These are phyloP conservation scores for Momotus momota DNA, from an alignment of 2,797 vertebrate species.

Conservation along the genomic window DNA sequence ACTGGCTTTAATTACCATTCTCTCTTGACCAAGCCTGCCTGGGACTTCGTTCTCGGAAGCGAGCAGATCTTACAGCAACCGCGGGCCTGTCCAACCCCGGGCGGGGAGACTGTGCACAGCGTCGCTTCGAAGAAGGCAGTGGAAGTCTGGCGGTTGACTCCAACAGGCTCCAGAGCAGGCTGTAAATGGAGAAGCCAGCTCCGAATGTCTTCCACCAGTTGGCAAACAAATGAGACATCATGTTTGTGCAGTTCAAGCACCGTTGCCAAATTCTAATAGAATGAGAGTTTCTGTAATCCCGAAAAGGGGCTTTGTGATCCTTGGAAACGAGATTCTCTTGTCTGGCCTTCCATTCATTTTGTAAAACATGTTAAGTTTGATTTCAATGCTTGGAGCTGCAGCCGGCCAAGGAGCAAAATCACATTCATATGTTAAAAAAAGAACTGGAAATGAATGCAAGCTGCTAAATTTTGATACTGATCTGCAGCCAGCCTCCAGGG, in stretches of 20 bases:
- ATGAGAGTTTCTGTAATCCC: slow-evolving; percentile 46
- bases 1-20: neutral
- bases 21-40: neutral
- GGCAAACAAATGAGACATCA: slow-evolving; percentile 60
- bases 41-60: fast-evolving
- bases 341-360: slow-evolving; percentile 68
- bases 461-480: slow-evolving; percentile 56
- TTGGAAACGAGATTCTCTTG: slow-evolving; percentile 61
- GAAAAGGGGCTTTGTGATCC: slow-evolving; percentile 39
- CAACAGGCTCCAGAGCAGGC: neutral
- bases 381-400: slow-evolving; percentile 62
- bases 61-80: neutral
- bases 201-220: neutral
- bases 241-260: slow-evolving; percentile 22
- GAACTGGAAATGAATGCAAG: slow-evolving; percentile 58
- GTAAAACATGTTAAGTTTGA: slow-evolving; percentile 64
- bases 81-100: fast-evolving
- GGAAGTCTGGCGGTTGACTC: neutral
- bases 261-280: slow-evolving; percentile 64
- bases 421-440: slow-evolving; percentile 50
- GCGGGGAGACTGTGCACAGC: neutral
- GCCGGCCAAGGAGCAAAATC: slow-evolving; percentile 62
- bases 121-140: fast-evolving
- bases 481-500: slow-evolving; percentile 53
- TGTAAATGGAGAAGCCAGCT: neutral